phyloP scores from a whole-genome alignment of 2,113 vertebrate species.

The Poicephalus meyeri region DNA sequence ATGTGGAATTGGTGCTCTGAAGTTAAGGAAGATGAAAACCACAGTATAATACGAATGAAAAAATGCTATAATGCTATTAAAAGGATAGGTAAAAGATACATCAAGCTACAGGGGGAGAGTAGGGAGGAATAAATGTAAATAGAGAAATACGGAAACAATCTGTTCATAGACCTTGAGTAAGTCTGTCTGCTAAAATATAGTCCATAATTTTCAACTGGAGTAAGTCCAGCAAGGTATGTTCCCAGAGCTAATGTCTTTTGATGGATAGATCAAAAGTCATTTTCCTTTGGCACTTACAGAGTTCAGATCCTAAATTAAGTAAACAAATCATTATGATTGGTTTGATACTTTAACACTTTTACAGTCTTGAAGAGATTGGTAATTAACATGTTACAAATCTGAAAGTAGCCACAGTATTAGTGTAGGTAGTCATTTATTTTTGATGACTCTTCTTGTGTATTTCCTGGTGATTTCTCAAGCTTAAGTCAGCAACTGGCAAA shows the following conservation, averaged over 20 bases:
- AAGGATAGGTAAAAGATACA: neutral
- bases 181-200: neutral
- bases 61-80: neutral
- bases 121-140: neutral
- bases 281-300: neutral
- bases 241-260: neutral
- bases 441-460: neutral
- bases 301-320: neutral
- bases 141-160: neutral
- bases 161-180: neutral
- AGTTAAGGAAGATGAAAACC: neutral
- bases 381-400: neutral
- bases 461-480: neutral
- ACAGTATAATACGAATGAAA: neutral
- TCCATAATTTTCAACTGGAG: neutral
- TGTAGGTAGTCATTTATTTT: neutral
- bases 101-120: accelerated
- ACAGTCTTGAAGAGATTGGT: neutral
- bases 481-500: neutral
- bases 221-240: neutral
- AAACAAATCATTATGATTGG: neutral
- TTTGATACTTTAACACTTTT: neutral
- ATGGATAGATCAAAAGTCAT: neutral
- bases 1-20: neutral
- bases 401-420: neutral